Percentiles rank a stretch among this genome's conserved stretches.
Evolutionary conservation across 2,113 vertebrate species (phyloP).

Genomic region (Cyprinodon tularosa): DNA sequence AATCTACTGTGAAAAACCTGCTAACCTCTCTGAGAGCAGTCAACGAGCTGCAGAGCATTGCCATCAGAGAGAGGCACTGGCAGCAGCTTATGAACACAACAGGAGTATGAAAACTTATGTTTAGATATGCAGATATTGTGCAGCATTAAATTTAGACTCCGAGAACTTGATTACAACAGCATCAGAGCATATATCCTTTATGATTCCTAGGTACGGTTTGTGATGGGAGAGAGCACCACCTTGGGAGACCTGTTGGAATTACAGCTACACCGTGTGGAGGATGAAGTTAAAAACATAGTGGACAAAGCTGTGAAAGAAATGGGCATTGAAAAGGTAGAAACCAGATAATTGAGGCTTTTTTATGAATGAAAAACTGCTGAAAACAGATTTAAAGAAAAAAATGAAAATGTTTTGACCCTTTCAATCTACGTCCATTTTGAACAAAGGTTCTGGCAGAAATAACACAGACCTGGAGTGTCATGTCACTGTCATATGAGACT

Average conservation of each 20-base stretch:
- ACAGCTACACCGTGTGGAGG: conserved; percentile 80
- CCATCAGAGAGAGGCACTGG: conserved; percentile 77
- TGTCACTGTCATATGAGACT: conserved; percentile 76
- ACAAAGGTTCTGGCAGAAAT: conserved; percentile 79
- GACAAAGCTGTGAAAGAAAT: conserved; percentile 84
- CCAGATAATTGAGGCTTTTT: neutral
- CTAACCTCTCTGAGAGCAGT: conserved; percentile 81
- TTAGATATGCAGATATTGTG: neutral
- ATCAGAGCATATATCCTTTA: conserved; percentile 2
- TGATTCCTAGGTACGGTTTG: conserved; percentile 73
- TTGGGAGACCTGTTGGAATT: conserved; percentile 78
- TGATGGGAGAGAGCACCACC: conserved; percentile 75
- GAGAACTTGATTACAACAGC: conserved; percentile 30
- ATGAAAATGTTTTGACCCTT: neutral
- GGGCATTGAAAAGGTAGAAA: conserved; percentile 77
- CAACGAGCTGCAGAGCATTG: conserved; percentile 79
- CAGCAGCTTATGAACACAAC: conserved; percentile 81
- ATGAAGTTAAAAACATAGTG: conserved; percentile 83
- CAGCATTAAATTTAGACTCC: conserved; percentile 10
- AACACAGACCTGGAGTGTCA: conserved; percentile 76
- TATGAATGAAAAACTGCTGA: neutral
- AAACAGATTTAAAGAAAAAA: neutral
- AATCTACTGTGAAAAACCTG: conserved; percentile 76
- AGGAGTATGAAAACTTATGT: conserved; percentile 54
- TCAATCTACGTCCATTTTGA: neutral